Conservation (phyloP, 2,888 invertebrate species). For the Fragum whitleyi region DNA sequence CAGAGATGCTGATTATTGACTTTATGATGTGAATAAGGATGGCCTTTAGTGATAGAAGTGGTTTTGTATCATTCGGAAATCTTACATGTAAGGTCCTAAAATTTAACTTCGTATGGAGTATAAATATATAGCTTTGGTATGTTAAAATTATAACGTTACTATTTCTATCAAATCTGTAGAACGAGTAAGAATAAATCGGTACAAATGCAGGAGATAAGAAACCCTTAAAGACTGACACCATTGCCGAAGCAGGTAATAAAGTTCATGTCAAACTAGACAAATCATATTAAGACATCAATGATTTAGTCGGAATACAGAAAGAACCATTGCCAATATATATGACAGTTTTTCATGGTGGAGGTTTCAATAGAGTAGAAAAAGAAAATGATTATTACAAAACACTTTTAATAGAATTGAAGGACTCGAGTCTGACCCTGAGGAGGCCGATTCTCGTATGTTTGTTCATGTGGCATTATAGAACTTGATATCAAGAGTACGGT, state of each 20-base stretch:
- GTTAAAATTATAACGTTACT: too few relatives aligned
- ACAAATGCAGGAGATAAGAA: slow-evolving; percentile 20
- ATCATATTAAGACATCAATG: slow-evolving; percentile 10
- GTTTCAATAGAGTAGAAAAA: slow-evolving; percentile 1
- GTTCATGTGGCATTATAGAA: neutral
- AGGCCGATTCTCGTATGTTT: slow-evolving; percentile 23
- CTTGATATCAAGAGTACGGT: neutral
- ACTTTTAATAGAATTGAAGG: neutral
- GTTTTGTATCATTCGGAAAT: too few relatives aligned
- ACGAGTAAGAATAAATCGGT: neutral
- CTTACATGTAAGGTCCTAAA: too few relatives aligned
- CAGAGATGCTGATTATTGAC: too few relatives aligned
- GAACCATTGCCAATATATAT: slow-evolving; percentile 1
- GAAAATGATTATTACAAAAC: neutral
- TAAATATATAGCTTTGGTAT: too few relatives aligned
- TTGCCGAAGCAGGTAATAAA: neutral
- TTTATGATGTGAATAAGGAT: too few relatives aligned
- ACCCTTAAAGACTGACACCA: neutral
- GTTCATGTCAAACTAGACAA: neutral
- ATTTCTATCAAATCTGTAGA: too few relatives aligned
- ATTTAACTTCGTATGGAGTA: too few relatives aligned
- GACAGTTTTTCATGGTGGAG: slow-evolving; percentile 20
- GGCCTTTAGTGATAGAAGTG: too few relatives aligned
- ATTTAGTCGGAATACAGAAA: neutral
- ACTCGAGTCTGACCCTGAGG: slow-evolving; percentile 29